Conservation (phyloP, 1,140 invertebrate species). For the Fragariocoptes setiger region DNA sequence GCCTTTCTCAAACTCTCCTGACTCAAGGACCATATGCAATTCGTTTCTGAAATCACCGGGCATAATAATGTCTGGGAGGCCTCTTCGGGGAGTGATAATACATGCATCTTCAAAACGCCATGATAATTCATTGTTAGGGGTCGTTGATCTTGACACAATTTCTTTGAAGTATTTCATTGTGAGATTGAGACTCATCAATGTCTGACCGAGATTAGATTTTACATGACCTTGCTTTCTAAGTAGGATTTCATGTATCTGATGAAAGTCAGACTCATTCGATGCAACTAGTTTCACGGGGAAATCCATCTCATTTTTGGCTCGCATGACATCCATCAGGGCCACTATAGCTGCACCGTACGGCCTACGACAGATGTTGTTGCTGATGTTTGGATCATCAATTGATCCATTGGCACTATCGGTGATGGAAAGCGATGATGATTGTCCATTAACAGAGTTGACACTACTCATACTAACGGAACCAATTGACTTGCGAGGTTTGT, state of each 20-base stretch:
- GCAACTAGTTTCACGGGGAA: conserved; percentile 32
- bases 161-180: conserved; percentile 49
- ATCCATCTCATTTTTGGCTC: conserved; percentile 8
- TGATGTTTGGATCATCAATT: neutral
- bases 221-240: conserved; percentile 31
- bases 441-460: neutral
- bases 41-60: conserved; percentile 50
- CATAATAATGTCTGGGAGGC: conserved; percentile 79
- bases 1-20: conserved; percentile 64
- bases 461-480: neutral
- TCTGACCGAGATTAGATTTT: neutral
- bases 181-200: conserved; percentile 29
- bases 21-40: conserved; percentile 53
- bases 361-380: neutral
- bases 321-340: neutral
- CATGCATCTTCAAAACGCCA: neutral
- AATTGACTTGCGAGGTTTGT: conserved; percentile 1
- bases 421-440: too few relatives aligned
- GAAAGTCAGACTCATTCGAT: conserved; percentile 63
- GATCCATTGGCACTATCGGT: neutral
- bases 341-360: conserved; percentile 3
- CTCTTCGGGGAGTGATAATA: conserved; percentile 42
- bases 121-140: neutral
- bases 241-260: conserved; percentile 52
- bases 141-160: conserved; percentile 14